phyloP scores from a whole-genome alignment of 2,797 vertebrate species.

The Trachurus trachurus region DNA sequence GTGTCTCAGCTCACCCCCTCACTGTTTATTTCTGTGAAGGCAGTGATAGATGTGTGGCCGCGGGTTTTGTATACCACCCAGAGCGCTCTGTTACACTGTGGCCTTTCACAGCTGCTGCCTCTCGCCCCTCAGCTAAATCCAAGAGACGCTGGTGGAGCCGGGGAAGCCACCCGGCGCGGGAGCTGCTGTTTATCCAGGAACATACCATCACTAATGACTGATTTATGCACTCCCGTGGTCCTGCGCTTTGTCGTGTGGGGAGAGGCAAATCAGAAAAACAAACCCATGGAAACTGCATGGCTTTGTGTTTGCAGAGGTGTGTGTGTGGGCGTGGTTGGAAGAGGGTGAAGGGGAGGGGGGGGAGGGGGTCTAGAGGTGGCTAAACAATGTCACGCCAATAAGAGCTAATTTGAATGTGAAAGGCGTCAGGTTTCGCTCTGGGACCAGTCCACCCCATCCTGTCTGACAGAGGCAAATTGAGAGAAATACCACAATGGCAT shows the following conservation, averaged over 20 bases:
- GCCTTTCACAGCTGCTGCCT: slow-evolving; percentile 67
- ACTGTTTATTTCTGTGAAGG: background rate
- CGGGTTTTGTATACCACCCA: slow-evolving; percentile 31
- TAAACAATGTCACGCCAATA: slow-evolving; percentile 68
- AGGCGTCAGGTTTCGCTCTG: slow-evolving; percentile 13
- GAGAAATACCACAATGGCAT: background rate
- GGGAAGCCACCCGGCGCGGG: slow-evolving; percentile 32
- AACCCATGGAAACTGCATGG: slow-evolving; percentile 16
- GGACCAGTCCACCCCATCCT: slow-evolving; percentile 9
- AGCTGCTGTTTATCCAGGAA: slow-evolving; percentile 53
- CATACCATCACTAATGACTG: slow-evolving; percentile 68
- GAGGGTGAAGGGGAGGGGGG: slow-evolving; percentile 1
- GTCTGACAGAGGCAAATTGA: slow-evolving; percentile 34
- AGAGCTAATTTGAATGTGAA: slow-evolving; percentile 73
- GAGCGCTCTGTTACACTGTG: slow-evolving; percentile 46
- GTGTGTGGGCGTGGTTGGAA: slow-evolving; percentile 21
- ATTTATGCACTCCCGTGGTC: slow-evolving; percentile 40
- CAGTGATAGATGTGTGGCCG: slow-evolving; percentile 44
- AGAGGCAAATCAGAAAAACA: slow-evolving; percentile 25
- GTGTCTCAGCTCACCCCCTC: background rate
- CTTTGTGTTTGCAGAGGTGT: slow-evolving; percentile 29
- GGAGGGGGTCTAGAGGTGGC: slow-evolving; percentile 55
- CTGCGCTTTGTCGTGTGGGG: slow-evolving; percentile 35
- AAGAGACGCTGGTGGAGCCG: slow-evolving; percentile 37
- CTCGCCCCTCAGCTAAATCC: slow-evolving; percentile 43